phyloP scores from a whole-genome alignment of 2,113 vertebrate species.

The Bostrychus sinensis region DNA sequence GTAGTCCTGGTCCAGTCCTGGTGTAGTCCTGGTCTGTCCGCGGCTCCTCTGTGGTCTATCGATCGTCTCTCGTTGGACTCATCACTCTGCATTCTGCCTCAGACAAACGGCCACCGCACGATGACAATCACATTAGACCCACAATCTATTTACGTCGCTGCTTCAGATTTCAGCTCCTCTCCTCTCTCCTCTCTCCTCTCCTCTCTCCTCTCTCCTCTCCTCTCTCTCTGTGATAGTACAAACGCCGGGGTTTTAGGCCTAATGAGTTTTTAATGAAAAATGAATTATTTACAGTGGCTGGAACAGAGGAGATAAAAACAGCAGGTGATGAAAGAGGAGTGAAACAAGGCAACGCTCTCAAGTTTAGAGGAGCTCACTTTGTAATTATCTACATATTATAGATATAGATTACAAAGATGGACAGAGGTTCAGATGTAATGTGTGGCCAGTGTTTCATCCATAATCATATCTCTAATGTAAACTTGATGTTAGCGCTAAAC shows the following conservation, averaged over 20 bases:
- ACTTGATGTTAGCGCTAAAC: no score
- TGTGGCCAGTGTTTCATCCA: no score
- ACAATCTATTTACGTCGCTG: conserved; percentile 79
- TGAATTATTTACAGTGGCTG: conserved; percentile 77
- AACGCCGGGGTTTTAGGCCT: conserved; percentile 71
- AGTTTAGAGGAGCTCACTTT: conserved; percentile 54
- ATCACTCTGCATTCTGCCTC: conserved; percentile 70
- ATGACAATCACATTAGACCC: conserved; percentile 79
- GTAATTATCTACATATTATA: background rate
- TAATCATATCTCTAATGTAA: no score
- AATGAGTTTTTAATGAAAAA: conserved; percentile 84
- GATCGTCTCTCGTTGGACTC: conserved; percentile 71
- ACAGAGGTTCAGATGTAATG: no score
- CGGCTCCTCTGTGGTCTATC: conserved; percentile 50
- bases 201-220: conserved; percentile 8
- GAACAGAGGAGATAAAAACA: conserved; percentile 58
- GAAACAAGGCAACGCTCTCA: conserved; percentile 60
- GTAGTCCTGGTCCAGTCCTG: background rate
- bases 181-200: conserved; percentile 14
- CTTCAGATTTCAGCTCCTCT: conserved; percentile 75
- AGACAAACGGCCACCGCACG: conserved; percentile 76
- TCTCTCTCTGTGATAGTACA: conserved; percentile 67
- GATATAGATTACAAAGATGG: no score
- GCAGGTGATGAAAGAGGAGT: conserved; percentile 72
- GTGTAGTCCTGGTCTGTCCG: background rate